Percentiles rank a stretch among this genome's conserved stretches.
Evolutionary conservation across 2,797 vertebrate genomes (phyloP).

Genomic region (Etheostoma perlongum): DNA sequence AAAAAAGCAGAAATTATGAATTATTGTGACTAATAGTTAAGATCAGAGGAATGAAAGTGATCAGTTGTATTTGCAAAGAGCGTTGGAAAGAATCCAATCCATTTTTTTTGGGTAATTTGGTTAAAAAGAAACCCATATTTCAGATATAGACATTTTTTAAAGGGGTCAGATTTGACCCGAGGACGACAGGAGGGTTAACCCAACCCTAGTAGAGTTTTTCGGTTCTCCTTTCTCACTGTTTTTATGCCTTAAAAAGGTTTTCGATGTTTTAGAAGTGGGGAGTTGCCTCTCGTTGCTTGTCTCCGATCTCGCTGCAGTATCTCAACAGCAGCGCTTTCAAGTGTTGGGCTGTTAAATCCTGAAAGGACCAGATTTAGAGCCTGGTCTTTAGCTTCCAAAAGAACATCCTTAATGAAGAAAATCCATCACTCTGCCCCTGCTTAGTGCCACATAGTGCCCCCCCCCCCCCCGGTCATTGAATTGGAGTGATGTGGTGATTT

Average conservation of each 20-base stretch:
- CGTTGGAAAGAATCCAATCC: too few relatives aligned
- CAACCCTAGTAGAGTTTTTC: neutral
- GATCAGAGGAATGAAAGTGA: too few relatives aligned
- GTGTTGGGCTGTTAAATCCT: neutral
- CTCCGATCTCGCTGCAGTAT: neutral
- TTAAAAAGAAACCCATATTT: too few relatives aligned
- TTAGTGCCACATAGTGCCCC: constrained; percentile 16
- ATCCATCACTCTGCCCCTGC: constrained; percentile 49
- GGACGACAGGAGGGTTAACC: too few relatives aligned
- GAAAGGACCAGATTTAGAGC: neutral
- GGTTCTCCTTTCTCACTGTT: neutral
- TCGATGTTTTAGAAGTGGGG: neutral
- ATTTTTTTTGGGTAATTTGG: too few relatives aligned
- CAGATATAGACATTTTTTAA: too few relatives aligned
- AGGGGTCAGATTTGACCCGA: too few relatives aligned
- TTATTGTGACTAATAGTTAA: too few relatives aligned
- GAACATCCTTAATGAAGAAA: constrained; percentile 45
- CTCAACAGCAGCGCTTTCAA: neutral
- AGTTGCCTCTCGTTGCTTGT: neutral
- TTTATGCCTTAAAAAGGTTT: neutral
- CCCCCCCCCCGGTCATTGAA: neutral
- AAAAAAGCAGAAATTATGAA: too few relatives aligned
- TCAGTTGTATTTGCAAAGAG: too few relatives aligned
- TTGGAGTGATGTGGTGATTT: constrained; percentile 39
- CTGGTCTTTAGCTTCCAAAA: constrained; percentile 8